phyloP scores from a whole-genome alignment of 2,888 invertebrate genomes.

The Formica aserva region DNA sequence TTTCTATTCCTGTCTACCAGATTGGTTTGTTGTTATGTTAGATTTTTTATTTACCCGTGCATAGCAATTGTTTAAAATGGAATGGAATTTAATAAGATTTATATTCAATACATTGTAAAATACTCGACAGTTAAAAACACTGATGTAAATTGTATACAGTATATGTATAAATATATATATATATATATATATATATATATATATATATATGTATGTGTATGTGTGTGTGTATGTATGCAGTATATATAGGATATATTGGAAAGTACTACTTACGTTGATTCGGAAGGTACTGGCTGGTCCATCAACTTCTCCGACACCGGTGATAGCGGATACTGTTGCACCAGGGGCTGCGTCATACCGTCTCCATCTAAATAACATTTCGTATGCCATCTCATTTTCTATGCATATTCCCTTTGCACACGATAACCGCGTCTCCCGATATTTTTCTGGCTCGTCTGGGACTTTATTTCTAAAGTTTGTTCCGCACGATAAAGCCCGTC shows the following conservation, averaged over 20 bases:
- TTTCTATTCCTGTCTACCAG: background rate
- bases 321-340: slow-evolving; percentile 90
- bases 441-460: slow-evolving; percentile 5
- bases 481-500: background rate
- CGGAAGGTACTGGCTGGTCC: slow-evolving; percentile 91
- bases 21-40: background rate
- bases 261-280: slow-evolving; percentile 91
- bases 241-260: background rate
- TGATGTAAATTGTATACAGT: background rate
- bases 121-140: background rate
- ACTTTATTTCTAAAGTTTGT: slow-evolving; percentile 13
- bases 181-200: background rate
- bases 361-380: slow-evolving; percentile 76
- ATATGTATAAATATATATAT: no score
- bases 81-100: background rate
- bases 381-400: slow-evolving; percentile 21
- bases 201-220: background rate
- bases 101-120: slow-evolving; percentile 57
- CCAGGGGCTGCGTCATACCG: slow-evolving; percentile 83
- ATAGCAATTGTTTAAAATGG: background rate
- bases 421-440: background rate
- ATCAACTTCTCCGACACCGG: slow-evolving; percentile 90
- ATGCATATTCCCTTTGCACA: slow-evolving; percentile 15
- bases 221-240: background rate
- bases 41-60: background rate